phyloP scores from a whole-genome alignment of 2,113 vertebrate species.

The Stictonetta naevosa region DNA sequence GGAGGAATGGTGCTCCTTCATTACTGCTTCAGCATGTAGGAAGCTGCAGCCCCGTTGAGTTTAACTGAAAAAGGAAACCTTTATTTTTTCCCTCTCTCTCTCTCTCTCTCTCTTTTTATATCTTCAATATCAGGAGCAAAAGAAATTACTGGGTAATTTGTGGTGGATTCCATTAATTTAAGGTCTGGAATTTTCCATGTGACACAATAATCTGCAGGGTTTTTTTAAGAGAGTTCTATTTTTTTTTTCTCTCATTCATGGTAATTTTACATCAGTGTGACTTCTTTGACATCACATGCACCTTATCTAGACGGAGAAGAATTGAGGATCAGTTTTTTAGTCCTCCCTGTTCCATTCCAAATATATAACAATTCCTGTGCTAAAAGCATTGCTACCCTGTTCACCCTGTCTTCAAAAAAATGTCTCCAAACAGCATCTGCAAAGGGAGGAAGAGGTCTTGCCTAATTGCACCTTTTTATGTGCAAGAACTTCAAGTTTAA shows the following conservation, averaged over 20 bases:
- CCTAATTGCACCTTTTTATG: not conserved
- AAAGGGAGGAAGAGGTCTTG: not conserved
- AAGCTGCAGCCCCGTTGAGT: not conserved
- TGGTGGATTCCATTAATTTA: not conserved
- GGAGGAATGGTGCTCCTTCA: not conserved
- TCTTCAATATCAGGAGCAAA: not conserved
- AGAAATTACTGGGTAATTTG: not conserved
- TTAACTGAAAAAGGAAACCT: not conserved
- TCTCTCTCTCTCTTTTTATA: not conserved
- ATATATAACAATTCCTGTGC: not conserved
- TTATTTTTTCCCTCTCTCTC: not conserved
- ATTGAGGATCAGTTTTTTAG: not conserved
- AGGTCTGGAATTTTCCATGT: not conserved
- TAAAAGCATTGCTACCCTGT: not conserved
- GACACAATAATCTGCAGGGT: not conserved
- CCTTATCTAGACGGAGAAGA: not conserved
- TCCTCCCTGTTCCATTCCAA: not conserved
- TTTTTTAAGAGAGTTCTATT: not conserved
- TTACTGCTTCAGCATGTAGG: not conserved
- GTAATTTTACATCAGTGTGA: not conserved
- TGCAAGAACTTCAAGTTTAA: not conserved
- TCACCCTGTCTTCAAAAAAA: not conserved
- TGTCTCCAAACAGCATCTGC: not conserved
- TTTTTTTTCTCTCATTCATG: not conserved
- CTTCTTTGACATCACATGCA: not conserved